Percentiles rank a stretch among this genome's conserved stretches.
phyloP scores from a whole-genome alignment of 2,797 vertebrate genomes.

The Coilia nasus region DNA sequence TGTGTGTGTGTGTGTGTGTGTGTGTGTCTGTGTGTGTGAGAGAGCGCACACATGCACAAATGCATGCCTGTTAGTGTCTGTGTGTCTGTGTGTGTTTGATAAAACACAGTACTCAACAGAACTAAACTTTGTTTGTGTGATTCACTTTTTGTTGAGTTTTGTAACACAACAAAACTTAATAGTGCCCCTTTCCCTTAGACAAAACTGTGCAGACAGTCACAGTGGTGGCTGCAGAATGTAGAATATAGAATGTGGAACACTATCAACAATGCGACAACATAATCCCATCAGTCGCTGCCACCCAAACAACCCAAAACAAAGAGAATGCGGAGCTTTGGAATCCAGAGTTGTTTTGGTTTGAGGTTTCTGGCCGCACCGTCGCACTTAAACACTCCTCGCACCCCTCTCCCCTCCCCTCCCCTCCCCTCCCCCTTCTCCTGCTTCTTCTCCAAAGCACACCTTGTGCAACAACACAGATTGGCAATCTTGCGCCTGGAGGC shows the following conservation, averaged over 20 bases:
- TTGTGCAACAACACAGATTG: conserved; percentile 66
- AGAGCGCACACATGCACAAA: neutral
- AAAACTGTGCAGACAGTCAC: too few relatives aligned
- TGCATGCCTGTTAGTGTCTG: neutral
- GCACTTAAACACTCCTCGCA: neutral
- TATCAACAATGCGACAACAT: neutral
- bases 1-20: conserved; percentile 1
- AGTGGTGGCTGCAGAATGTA: neutral
- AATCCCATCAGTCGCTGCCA: conserved; percentile 22
- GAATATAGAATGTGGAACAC: neutral
- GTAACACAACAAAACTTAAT: too few relatives aligned
- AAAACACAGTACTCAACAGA: neutral
- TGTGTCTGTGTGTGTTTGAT: neutral
- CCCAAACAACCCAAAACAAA: neutral
- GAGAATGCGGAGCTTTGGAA: conserved; percentile 26
- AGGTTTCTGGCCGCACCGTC: conserved; percentile 7
- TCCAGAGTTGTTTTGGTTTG: neutral
- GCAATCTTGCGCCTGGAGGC: conserved; percentile 71
- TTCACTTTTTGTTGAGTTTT: too few relatives aligned
- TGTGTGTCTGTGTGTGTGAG: neutral
- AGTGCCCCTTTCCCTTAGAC: too few relatives aligned
- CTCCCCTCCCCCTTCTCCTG: neutral
- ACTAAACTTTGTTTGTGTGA: too few relatives aligned
- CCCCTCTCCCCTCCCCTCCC: neutral
- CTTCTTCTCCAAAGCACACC: conserved; percentile 39